These are phyloP conservation scores for Argyresthia albistria DNA, from an alignment of 2,888 invertebrate genomes.

Conservation along the genomic window DNA sequence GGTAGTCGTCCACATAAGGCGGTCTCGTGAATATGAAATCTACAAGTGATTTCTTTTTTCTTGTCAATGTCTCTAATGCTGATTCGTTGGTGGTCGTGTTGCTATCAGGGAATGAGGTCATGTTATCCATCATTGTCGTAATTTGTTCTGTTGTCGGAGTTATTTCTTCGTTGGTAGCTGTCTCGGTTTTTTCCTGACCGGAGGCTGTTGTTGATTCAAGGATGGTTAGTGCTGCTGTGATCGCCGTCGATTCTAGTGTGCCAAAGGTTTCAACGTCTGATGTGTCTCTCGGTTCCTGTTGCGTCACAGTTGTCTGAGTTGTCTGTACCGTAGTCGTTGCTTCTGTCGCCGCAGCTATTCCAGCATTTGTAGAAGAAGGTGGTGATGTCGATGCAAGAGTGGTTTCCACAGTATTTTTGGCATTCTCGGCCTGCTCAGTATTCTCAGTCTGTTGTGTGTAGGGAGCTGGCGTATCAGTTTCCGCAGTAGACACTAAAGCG, in stretches of 20 bases:
- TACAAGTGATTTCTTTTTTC: slow-evolving; percentile 53
- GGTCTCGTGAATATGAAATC: slow-evolving; percentile 56
- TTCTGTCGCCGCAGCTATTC: background rate
- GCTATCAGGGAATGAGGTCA: slow-evolving; percentile 11
- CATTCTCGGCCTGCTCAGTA: slow-evolving; percentile 7
- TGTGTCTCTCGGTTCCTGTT: no score
- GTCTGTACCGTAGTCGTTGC: slow-evolving; percentile 7
- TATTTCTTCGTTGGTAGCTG: background rate
- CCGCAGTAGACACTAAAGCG: slow-evolving; percentile 22
- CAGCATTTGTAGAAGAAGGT: background rate
- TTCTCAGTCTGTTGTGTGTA: slow-evolving; percentile 8
- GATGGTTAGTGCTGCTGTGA: no score
- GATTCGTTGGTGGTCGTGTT: slow-evolving; percentile 21
- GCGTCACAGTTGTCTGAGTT: no score
- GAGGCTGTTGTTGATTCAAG: slow-evolving; percentile 6
- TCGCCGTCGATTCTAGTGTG: no score
- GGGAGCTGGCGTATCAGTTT: slow-evolving; percentile 11
- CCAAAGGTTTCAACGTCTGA: no score
- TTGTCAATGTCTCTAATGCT: slow-evolving; percentile 40
- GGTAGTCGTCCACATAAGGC: slow-evolving; percentile 46
- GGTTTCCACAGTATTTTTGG: slow-evolving; percentile 5
- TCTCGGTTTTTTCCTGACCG: background rate
- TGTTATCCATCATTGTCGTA: background rate
- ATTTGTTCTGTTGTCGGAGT: slow-evolving; percentile 5
- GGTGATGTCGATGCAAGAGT: background rate